phyloP scores from a whole-genome alignment of 2,797 vertebrate species.

The Onychomys leucogaster region DNA sequence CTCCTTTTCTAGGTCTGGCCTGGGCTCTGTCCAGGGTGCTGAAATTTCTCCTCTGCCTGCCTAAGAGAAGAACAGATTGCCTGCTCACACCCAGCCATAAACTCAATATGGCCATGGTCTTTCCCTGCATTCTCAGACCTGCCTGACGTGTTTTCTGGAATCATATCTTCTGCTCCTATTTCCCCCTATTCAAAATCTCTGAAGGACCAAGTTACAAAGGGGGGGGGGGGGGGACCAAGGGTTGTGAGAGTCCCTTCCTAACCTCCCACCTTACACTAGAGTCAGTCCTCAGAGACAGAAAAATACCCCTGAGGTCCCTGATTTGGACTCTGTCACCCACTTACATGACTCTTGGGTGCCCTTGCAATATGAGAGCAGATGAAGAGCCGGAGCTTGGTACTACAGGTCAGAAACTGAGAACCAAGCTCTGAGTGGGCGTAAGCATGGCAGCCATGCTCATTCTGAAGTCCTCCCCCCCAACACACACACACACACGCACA shows the following conservation, averaged over 20 bases:
- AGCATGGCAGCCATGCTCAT: not conserved
- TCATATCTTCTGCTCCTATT: not conserved
- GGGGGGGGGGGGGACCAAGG: fast-evolving
- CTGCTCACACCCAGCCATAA: not conserved
- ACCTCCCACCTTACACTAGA: not conserved
- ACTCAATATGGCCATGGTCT: not conserved
- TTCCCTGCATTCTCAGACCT: not conserved
- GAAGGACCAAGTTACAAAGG: not conserved
- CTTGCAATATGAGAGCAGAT: not conserved
- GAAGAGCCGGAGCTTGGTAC: not conserved
- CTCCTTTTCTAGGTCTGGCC: fast-evolving
- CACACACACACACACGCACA: too few relatives aligned
- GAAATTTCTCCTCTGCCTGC: not conserved
- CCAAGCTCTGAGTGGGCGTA: not conserved
- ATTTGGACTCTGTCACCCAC: not conserved
- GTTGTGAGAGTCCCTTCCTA: not conserved
- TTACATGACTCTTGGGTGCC: not conserved
- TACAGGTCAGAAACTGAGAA: conserved; percentile 9
- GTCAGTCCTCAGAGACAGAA: not conserved
- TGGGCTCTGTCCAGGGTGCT: conserved; percentile 73
- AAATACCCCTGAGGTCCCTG: not conserved
- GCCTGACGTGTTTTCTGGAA: not conserved
- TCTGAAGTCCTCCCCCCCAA: not conserved
- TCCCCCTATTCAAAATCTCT: not conserved
- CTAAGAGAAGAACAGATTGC: not conserved